Evolutionary conservation across 2,797 vertebrate genomes (phyloP).

Genomic region (Graptemys geographica): DNA sequence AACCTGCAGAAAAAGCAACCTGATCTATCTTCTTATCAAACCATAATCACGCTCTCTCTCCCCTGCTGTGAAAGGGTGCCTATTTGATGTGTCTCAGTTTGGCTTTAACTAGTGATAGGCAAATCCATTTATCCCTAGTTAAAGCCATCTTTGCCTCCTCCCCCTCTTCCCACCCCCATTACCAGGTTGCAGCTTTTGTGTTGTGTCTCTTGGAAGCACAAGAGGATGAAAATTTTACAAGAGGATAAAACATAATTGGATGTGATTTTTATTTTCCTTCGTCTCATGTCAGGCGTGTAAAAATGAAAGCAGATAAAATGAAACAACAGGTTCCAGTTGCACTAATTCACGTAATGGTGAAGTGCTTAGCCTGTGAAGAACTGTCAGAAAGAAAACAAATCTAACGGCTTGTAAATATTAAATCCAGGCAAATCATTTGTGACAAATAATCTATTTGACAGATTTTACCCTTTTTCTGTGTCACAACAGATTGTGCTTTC

Average conservation of each 20-base stretch:
- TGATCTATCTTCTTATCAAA: not conserved
- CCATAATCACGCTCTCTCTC: not conserved
- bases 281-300: not conserved
- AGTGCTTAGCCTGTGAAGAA: not conserved
- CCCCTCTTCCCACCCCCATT: not conserved
- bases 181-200: fast-evolving
- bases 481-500: not conserved
- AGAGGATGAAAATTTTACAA: fast-evolving
- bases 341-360: not conserved
- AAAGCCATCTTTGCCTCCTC: not conserved
- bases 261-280: not conserved
- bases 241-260: not conserved
- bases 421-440: slow-evolving; percentile 32
- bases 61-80: not conserved
- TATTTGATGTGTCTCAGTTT: not conserved
- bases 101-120: not conserved
- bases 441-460: slow-evolving; percentile 14
- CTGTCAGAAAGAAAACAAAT: slow-evolving; percentile 32
- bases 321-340: not conserved
- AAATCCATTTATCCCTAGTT: not conserved
- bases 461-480: not conserved
- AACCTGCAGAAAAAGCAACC: not conserved
- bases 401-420: not conserved
- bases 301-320: not conserved
- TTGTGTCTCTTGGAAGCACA: fast-evolving